Conservation (phyloP, 1,140 invertebrate species). For the Platyura marginata region DNA sequence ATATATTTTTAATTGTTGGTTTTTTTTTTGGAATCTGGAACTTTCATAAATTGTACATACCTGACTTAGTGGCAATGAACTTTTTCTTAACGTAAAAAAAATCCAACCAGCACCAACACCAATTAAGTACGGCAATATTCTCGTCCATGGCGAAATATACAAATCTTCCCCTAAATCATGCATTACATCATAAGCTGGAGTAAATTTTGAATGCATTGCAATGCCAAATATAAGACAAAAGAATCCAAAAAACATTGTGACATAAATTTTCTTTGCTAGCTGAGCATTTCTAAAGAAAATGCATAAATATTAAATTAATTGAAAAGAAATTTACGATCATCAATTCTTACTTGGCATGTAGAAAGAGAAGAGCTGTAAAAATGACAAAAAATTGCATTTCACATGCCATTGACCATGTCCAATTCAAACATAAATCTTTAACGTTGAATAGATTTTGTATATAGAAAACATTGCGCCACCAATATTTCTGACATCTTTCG, state of each 20-base stretch:
- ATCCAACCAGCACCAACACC: conserved; percentile 17
- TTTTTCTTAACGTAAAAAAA: conserved; percentile 8
- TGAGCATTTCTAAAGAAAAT: conserved; percentile 10
- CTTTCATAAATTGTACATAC: too few species aligned
- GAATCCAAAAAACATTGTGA: conserved; percentile 8
- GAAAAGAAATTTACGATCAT: conserved; percentile 3
- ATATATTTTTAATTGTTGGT: conserved; percentile 7
- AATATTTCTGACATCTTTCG: conserved; percentile 30
- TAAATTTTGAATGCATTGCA: conserved; percentile 12
- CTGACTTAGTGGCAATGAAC: conserved; percentile 3
- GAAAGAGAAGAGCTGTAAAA: conserved; percentile 26
- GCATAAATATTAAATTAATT: neutral
- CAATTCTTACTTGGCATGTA: conserved; percentile 31
- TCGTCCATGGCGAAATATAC: conserved; percentile 20
- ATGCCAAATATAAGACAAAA: conserved; percentile 14
- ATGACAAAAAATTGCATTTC: conserved; percentile 65
- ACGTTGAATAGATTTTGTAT: conserved; percentile 37
- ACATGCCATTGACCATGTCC: conserved; percentile 66
- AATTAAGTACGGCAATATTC: conserved; percentile 17
- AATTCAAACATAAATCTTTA: conserved; percentile 44
- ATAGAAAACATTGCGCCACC: conserved; percentile 44
- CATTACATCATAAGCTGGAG: conserved; percentile 18
- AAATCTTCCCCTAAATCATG: conserved; percentile 16
- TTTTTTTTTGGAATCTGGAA: conserved; percentile 10
- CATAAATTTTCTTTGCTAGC: conserved; percentile 7